Conservation (phyloP, 2,888 invertebrate species). For the Drosophila gaucha region DNA sequence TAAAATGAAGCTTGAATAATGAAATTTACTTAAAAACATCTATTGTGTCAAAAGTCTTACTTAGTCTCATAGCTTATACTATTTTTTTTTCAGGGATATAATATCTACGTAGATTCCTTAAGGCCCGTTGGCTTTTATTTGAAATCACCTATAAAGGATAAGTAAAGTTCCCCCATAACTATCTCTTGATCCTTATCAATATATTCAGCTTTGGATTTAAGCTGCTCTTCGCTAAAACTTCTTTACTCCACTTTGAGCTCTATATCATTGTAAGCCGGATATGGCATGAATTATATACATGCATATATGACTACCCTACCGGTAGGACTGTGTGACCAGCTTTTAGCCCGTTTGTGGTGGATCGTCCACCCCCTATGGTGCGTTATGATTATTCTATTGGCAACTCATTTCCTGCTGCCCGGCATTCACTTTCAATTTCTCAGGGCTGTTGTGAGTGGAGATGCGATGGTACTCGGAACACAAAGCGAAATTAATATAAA, state of each 20-base stretch:
- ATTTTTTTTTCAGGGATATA: neutral
- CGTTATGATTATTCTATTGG: slow-evolving; percentile 75
- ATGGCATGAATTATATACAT: slow-evolving; percentile 2
- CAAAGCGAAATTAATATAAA: slow-evolving; percentile 73
- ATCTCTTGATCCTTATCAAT: too few relatives aligned
- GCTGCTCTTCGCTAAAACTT: too few relatives aligned
- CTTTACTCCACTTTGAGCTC: too few relatives aligned
- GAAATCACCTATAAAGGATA: too few relatives aligned
- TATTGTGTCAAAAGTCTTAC: too few relatives aligned
- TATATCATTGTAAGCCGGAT: slow-evolving; percentile 29
- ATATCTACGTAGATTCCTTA: neutral
- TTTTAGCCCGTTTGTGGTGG: slow-evolving; percentile 1
- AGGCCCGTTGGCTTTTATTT: neutral
- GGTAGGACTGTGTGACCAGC: slow-evolving; percentile 10
- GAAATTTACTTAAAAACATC: too few relatives aligned
- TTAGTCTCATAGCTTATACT: too few relatives aligned
- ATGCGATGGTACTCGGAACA: slow-evolving; percentile 17
- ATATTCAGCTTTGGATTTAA: neutral
- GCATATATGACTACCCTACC: slow-evolving; percentile 11
- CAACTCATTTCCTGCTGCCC: slow-evolving; percentile 77
- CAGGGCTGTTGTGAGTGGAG: slow-evolving; percentile 30
- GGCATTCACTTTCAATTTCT: slow-evolving; percentile 77
- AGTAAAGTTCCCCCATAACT: too few relatives aligned
- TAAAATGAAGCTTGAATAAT: too few relatives aligned
- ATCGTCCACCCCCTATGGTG: slow-evolving; percentile 73